Evolutionary conservation across 2,888 invertebrate species (phyloP).

Genomic region (Drosophila demipolita): DNA sequence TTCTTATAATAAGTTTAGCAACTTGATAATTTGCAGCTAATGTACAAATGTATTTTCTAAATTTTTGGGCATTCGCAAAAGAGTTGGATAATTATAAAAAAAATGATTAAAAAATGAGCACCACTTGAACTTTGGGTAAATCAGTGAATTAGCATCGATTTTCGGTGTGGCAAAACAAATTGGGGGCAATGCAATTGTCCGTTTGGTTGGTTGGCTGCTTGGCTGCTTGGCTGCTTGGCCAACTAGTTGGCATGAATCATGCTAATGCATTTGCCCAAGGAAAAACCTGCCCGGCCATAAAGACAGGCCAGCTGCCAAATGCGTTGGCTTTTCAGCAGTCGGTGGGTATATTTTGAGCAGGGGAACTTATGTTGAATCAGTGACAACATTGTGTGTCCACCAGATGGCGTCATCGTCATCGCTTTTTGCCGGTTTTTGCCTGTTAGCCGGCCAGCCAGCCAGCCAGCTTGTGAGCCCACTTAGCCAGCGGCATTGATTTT

Average conservation of each 20-base stretch:
- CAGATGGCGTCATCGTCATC: constrained; percentile 70
- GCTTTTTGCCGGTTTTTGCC: constrained; percentile 29
- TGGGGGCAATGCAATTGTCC: constrained; percentile 45
- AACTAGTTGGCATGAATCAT: constrained; percentile 58
- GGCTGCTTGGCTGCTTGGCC: constrained; percentile 20
- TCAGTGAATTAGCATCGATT: constrained; percentile 62
- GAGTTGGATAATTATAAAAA: constrained; percentile 10
- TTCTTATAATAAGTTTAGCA: too few relatives aligned
- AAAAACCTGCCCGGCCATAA: constrained; percentile 64
- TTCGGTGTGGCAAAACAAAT: constrained; percentile 43
- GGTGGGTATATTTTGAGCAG: constrained; percentile 6
- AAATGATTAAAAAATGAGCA: constrained; percentile 31
- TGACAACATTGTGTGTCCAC: constrained; percentile 59
- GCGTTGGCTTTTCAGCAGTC: constrained; percentile 43
- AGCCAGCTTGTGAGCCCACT: constrained; percentile 39
- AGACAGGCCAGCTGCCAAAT: constrained; percentile 58
- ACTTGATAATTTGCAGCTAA: not conserved
- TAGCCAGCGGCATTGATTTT: constrained; percentile 49
- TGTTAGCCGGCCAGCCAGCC: not conserved
- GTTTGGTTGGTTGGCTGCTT: constrained; percentile 6
- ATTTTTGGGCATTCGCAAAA: constrained; percentile 13
- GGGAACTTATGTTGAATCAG: constrained; percentile 46
- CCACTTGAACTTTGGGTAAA: constrained; percentile 64
- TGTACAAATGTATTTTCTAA: not conserved
- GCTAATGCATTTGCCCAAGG: constrained; percentile 72